These are phyloP conservation scores for Timema podura DNA, from an alignment of 2,888 invertebrate species.

Conservation along the genomic window DNA sequence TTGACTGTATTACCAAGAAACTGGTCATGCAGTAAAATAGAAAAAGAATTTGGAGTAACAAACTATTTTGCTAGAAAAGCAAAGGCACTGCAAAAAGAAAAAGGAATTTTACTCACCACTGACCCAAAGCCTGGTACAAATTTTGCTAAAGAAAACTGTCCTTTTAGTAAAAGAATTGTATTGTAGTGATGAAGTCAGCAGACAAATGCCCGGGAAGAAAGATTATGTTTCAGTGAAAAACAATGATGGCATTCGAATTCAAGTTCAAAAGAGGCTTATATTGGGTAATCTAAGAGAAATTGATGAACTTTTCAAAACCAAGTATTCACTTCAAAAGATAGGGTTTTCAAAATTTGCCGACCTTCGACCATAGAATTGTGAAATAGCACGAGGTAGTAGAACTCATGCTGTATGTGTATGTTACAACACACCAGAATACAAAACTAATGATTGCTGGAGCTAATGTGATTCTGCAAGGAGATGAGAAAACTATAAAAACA, in stretches of 20 bases:
- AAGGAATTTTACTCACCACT: background rate
- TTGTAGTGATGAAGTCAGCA: background rate
- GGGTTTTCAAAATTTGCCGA: background rate
- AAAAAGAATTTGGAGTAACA: constrained; percentile 11
- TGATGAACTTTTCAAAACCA: background rate
- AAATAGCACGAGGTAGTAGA: constrained; percentile 4
- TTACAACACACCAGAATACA: background rate
- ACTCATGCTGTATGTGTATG: background rate
- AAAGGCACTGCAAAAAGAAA: background rate
- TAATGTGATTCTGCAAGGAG: background rate
- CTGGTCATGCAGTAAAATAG: constrained; percentile 10
- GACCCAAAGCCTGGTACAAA: background rate
- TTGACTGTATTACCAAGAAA: background rate
- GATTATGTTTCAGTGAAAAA: background rate
- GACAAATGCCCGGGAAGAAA: constrained; percentile 14
- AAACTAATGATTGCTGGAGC: constrained; percentile 1
- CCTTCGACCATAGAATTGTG: background rate
- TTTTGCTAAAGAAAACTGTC: background rate
- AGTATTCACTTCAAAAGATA: constrained; percentile 6
- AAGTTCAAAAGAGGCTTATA: background rate
- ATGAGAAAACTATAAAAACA: background rate
- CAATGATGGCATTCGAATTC: background rate
- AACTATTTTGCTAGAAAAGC: background rate
- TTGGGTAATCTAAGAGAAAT: background rate
- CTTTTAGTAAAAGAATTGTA: background rate